These are phyloP conservation scores for Mesitornis unicolor DNA, from an alignment of 2,113 vertebrate species.

Conservation along the genomic window DNA sequence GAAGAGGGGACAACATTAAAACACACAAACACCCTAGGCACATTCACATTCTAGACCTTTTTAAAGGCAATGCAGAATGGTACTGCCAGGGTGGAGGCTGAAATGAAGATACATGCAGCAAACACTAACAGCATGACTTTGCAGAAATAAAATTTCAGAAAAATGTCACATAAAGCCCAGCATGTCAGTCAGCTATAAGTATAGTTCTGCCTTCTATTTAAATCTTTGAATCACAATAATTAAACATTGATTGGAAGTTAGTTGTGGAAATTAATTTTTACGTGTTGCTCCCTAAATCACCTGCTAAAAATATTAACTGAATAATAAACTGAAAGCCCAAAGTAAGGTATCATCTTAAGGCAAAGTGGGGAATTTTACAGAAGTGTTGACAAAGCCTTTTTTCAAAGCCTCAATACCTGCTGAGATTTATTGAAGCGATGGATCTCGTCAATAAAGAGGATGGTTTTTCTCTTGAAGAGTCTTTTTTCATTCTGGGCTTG, in stretches of 20 bases:
- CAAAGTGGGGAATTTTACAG: neutral
- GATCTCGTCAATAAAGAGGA: constrained; percentile 97
- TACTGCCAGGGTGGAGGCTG: neutral
- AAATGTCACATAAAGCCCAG: neutral
- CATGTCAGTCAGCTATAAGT: neutral
- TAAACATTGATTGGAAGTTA: neutral
- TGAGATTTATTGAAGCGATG: constrained; percentile 98
- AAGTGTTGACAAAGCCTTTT: neutral
- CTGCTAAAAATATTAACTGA: neutral
- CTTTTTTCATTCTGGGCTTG: constrained; percentile 94
- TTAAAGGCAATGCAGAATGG: neutral
- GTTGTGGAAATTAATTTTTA: neutral
- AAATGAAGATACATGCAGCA: neutral
- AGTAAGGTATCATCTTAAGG: neutral
- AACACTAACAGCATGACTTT: neutral
- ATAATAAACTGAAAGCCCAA: neutral
- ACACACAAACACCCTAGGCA: neutral
- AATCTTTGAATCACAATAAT: neutral
- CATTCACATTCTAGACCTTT: neutral
- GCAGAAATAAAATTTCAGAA: neutral
- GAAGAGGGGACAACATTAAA: neutral
- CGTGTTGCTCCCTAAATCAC: neutral
- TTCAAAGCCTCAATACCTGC: constrained; percentile 78
- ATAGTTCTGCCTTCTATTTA: neutral
- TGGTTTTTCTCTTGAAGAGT: constrained; percentile 93